Conservation (phyloP, 1,140 invertebrate species). For the Archivesica marissinica region DNA sequence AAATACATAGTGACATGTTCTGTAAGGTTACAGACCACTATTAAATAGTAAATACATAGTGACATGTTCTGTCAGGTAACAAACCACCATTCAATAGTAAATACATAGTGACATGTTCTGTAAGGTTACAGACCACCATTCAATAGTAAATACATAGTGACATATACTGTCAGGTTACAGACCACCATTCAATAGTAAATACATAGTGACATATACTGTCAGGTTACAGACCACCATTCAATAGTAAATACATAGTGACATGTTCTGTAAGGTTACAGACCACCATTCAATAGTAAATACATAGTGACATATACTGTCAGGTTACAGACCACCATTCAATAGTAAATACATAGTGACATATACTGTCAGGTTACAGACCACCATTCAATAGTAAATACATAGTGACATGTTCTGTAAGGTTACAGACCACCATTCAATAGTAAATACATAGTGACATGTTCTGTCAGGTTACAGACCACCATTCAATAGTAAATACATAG, state of each 20-base stretch:
- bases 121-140: background rate
- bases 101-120: background rate
- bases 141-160: no score
- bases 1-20: background rate
- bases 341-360: background rate
- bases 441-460: background rate
- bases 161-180: background rate
- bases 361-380: background rate
- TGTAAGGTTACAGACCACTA: background rate
- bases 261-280: background rate
- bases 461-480: background rate
- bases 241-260: no score
- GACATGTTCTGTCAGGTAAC: background rate
- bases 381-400: no score
- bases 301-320: background rate
- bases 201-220: background rate
- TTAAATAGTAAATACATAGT: no score
- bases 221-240: constrained; percentile 4
- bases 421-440: no score
- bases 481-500: no score
- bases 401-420: background rate
- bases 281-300: no score
- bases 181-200: no score
- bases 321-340: no score
- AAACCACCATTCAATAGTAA: no score